phyloP scores from a whole-genome alignment of 2,888 invertebrate species.

The Agrotis segetum region DNA sequence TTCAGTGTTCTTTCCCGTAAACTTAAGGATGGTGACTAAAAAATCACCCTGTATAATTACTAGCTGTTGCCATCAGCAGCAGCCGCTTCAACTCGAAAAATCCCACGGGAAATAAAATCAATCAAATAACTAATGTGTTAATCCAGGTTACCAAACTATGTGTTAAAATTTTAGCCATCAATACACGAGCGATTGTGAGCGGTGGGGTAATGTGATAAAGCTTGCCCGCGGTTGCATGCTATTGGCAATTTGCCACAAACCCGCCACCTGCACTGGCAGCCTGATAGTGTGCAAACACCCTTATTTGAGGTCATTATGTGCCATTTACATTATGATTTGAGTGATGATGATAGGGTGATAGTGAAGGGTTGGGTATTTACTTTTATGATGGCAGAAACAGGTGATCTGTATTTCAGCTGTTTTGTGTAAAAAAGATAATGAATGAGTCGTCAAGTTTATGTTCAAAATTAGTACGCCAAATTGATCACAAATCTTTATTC shows the following conservation, averaged over 20 bases:
- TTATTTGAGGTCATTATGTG: conserved; percentile 56
- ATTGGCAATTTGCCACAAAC: conserved; percentile 65
- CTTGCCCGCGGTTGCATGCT: conserved; percentile 61
- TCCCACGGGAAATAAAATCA: too few species aligned
- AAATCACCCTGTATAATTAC: too few species aligned
- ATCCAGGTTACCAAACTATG: conserved; percentile 43
- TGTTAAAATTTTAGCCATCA: conserved; percentile 54
- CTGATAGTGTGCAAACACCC: conserved; percentile 61
- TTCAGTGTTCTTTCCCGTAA: too few species aligned
- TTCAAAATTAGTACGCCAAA: too few species aligned
- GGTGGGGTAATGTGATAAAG: conserved; percentile 60
- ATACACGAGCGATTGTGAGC: conserved; percentile 52
- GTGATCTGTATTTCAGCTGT: background rate
- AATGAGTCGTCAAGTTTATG: too few species aligned
- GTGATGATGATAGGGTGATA: conserved; percentile 3
- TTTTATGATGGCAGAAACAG: conserved; percentile 9
- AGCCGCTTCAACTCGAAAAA: too few species aligned
- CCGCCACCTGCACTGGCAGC: conserved; percentile 56
- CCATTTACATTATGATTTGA: conserved; percentile 32
- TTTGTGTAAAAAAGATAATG: background rate
- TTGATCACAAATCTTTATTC: too few species aligned
- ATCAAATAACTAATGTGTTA: too few species aligned
- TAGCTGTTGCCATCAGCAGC: too few species aligned
- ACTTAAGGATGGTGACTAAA: too few species aligned
- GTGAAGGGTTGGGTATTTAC: background rate